These are phyloP conservation scores for Spizella passerina DNA, from an alignment of 2,797 vertebrate species.

Conservation along the genomic window DNA sequence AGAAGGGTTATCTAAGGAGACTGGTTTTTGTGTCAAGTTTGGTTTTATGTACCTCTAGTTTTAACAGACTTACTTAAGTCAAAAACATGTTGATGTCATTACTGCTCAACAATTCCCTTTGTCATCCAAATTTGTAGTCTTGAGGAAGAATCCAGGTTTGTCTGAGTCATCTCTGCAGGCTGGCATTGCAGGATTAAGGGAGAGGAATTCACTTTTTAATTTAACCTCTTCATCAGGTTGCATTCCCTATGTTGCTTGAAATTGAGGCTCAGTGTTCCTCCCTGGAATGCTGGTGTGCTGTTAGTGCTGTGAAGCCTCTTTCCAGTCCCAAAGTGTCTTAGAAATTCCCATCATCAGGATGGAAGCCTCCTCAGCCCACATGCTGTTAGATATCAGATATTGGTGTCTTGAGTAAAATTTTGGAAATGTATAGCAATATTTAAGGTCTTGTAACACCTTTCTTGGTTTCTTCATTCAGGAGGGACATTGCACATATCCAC, in stretches of 20 bases:
- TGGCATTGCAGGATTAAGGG: background rate
- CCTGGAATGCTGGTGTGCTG: background rate
- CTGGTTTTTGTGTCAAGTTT: background rate
- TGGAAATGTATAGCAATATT: background rate
- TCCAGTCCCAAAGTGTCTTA: background rate
- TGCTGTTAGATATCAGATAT: too few relatives aligned
- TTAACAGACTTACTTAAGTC: background rate
- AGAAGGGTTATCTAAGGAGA: background rate
- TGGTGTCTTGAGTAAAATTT: background rate
- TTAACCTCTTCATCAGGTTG: background rate
- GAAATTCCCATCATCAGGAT: background rate
- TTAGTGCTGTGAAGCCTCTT: background rate
- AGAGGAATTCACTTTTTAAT: background rate
- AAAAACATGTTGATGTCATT: accelerated
- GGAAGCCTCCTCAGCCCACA: background rate
- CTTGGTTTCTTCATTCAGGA: background rate
- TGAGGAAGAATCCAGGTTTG: background rate
- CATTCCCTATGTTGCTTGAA: background rate
- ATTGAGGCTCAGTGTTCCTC: background rate
- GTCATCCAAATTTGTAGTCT: background rate
- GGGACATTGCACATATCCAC: background rate
- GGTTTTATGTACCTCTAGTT: background rate
- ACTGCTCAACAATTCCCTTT: background rate
- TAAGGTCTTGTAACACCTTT: background rate
- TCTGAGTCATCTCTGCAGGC: background rate